Percentiles rank a stretch among this genome's conserved stretches.
Evolutionary conservation across 2,113 vertebrate species (phyloP).

Genomic region (Spermophilus dauricus): DNA sequence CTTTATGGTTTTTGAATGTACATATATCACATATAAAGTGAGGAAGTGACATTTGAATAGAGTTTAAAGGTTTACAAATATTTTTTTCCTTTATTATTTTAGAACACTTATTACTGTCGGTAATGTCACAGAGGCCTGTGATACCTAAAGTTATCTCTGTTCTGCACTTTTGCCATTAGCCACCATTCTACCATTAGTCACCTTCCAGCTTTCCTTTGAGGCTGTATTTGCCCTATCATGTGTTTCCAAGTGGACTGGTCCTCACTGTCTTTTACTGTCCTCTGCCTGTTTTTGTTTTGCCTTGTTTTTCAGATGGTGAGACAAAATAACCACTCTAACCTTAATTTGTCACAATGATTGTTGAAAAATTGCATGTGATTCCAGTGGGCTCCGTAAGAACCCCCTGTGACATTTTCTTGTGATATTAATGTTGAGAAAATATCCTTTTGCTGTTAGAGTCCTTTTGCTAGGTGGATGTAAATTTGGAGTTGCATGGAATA

Average conservation of each 20-base stretch:
- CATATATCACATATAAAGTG: neutral
- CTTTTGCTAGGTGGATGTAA: neutral
- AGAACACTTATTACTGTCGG: neutral
- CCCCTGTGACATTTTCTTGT: neutral
- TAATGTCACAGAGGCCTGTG: neutral
- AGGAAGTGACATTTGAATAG: neutral
- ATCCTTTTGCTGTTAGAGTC: neutral
- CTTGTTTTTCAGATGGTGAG: neutral
- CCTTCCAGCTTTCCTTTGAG: neutral
- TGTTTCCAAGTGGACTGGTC: neutral
- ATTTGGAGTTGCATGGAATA: slow-evolving; percentile 8
- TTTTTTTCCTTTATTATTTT: slow-evolving; percentile 20
- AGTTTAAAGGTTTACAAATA: neutral
- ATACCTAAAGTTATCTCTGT: neutral
- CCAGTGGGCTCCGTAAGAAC: neutral
- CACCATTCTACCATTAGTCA: neutral
- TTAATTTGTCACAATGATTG: neutral
- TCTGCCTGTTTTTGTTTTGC: neutral
- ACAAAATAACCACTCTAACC: neutral
- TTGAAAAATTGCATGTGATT: neutral
- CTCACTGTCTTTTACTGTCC: neutral
- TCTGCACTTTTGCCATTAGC: neutral
- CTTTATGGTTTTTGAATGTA: neutral
- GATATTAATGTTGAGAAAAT: neutral
- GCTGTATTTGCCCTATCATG: neutral